Base-by-base conservation (phyloP, 1,140 invertebrate genomes). In the Drosophila aff. region DNA sequence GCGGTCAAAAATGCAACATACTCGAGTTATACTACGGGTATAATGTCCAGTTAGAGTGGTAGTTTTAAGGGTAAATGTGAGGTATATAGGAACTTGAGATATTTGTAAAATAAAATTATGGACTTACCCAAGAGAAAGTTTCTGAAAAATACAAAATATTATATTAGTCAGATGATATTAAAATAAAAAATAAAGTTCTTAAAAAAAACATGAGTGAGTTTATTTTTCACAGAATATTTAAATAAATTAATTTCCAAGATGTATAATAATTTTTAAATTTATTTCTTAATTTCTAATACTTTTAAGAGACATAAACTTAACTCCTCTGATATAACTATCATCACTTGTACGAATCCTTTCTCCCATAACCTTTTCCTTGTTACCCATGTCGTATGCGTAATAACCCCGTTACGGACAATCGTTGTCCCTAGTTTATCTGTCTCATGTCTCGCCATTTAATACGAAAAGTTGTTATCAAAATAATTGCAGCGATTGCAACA, bases 401-500 rank as follows among this genome's bases (percentile, higher is more conserved):
- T 87, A 76, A 61, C 38, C 44, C 66, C 23, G 36, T 73, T 73
- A 77, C 43, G 64, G 36, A 68, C 49, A 59, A 76, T 49, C 73
- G 41, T 59, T 59, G 46, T 65, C 18, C 18, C 21, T 31, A 60
- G 40, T 68, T 55, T 77, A 62, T 72, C 49, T 68, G 52, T 87
- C 79, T 82, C 76, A 33, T 74, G 83, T 80, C 84, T 81, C 72
- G 77, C 65, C 84, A 78, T 87, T 87, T 87, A 89, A 86, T 87
- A 89, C 86, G 78, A 90, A 89, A 89, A 89, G 84, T 89, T 89
- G 81, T 89, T 89, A 89, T 89, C 84, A 84, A 84, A 85, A 84
- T 81, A 84, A 89, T 81, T 84, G 78, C 84, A 81, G 73, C 77
- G 68, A 69, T 76, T 82, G 81, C 77, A 71, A 59, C 75, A 77